Evolutionary conservation across 2,888 invertebrate genomes (phyloP), one percentile per base, ranked within the genome.

Genomic region (Embidobia sp.): DNA sequence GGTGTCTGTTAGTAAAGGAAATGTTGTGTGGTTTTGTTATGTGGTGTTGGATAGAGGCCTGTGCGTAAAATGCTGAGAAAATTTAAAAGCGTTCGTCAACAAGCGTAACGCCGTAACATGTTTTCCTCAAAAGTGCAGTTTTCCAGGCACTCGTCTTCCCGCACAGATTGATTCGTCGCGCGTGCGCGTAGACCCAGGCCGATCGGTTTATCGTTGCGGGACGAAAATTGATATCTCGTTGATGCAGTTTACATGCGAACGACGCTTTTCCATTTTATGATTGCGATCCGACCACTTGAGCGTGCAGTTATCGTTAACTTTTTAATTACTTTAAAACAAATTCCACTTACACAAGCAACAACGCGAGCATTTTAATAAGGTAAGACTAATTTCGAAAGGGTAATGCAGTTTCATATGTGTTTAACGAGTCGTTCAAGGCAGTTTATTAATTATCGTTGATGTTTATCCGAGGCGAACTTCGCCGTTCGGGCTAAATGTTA

Each of bases 1-100:
- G n/a, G n/a, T n/a, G n/a, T n/a, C n/a, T 22, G 49, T 63, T 63
- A 63, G 49, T 29, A 40, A 40, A 63, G 49, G 37, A 63, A 48
- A 29, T 49, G 40, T 49, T 49, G 63, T 49, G 48, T 48, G 19
- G 40, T 49, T 63, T 63, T 49, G 29, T 5, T 29, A 37, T 40
- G 15, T 37, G 16, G 29, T 40, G 48, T 63, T 63, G 40, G 49
- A 63, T 63, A 40, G 7, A 40, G 48, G 46, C 4, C 22, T 10
- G 46, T 22, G 5, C n/a, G 31, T 59, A 46, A 31, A 48, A 27
- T 61, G 31, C 35, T 35, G 48, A 48, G 35, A 48, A 61, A 61
- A 27, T 37, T 61, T 48, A 37, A 61, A 59, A 61, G 48, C n/a
- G 27, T 13, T 15, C 22, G 27, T 55, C 16, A 4, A 44, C 42